Base-by-base conservation (phyloP, 2,797 vertebrate genomes). In the Xyrichtys novacula region DNA sequence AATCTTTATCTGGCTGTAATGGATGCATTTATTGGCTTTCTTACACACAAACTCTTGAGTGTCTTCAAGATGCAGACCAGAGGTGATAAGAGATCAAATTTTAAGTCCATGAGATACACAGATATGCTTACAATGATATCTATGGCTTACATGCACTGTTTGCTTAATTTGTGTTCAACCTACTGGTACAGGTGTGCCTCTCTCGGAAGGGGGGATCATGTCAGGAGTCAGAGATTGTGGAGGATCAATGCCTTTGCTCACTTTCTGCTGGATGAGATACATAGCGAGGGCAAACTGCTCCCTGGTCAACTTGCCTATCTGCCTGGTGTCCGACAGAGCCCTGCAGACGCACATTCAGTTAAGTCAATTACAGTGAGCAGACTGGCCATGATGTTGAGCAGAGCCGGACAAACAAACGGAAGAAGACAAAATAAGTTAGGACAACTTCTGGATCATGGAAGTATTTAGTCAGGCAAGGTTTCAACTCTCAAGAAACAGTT, bases 251-350 rank as follows among this genome's bases (percentile, higher is more conserved):
- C 96, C 97, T 88, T 98, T 98, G 89, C 93, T 96, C 85, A 99
- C 98, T 88, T 98, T 99, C 94, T 96, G 97, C 62, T 99, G 97
- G 78, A 99, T 99, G 81, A 99, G 90, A 89, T 97, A 91, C 97
- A 99, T 99, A 70, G 98, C 96, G 1, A 99, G 89, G 5, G 95
- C 94, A 81, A 99, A 99, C 86, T 99, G 98, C 64, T 99, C 97
- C 65, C 96, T 94, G 71, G 94, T 97, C 63, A 99, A 88, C 85
- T 97, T 99, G 15, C 98, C 98, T 63, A 96, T 94, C 88, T 99
- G 97, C 58, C 96, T 94, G 0, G 96, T 99, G 84, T 99, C 98
- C 8, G 97, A 96, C 85, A 99, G 85, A 66, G 97, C 95, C 98
- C 98, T 99, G 88, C 32, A 16, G 29, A 73, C n/a, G 40, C 7